Evolutionary conservation across 2,797 vertebrate genomes (phyloP).

Genomic region (Simalia tracyae): DNA sequence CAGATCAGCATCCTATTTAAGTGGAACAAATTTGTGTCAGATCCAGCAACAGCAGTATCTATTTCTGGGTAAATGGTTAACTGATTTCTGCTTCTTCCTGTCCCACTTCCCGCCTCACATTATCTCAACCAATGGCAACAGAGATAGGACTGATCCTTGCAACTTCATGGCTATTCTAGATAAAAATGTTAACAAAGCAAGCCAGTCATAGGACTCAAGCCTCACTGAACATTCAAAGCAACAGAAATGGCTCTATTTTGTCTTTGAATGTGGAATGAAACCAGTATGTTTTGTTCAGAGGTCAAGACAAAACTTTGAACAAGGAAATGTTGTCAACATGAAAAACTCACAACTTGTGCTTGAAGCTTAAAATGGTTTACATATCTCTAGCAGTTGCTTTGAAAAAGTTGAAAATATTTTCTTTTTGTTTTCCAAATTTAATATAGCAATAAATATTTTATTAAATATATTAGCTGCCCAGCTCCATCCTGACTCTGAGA

Average conservation of each 20-base stretch:
- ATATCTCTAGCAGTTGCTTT: conserved; percentile 6
- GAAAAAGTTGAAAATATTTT: conserved; percentile 41
- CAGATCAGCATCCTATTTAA: not conserved
- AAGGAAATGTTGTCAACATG: not conserved
- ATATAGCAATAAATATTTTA: not conserved
- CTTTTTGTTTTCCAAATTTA: not conserved
- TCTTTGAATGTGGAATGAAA: not conserved
- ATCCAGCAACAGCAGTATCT: not conserved
- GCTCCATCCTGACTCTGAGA: not conserved
- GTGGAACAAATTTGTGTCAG: not conserved
- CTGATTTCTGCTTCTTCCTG: not conserved
- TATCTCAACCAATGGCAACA: not conserved
- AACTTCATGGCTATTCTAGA: not conserved
- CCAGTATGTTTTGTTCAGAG: not conserved
- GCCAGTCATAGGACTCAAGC: not conserved
- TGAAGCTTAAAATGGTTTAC: not conserved
- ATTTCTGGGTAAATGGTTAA: not conserved
- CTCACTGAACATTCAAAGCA: not conserved
- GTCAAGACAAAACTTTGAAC: not conserved
- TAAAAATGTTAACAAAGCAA: not conserved
- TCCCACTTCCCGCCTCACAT: not conserved
- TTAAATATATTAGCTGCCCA: not conserved
- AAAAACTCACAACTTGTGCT: not conserved
- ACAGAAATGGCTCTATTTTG: not conserved
- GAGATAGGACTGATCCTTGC: not conserved